A percentile compares a stretch with the other conserved stretches of the same genome.
These are phyloP conservation scores for Leptopilina myrica DNA, from an alignment of 2,888 invertebrate genomes.

Conservation along the genomic window DNA sequence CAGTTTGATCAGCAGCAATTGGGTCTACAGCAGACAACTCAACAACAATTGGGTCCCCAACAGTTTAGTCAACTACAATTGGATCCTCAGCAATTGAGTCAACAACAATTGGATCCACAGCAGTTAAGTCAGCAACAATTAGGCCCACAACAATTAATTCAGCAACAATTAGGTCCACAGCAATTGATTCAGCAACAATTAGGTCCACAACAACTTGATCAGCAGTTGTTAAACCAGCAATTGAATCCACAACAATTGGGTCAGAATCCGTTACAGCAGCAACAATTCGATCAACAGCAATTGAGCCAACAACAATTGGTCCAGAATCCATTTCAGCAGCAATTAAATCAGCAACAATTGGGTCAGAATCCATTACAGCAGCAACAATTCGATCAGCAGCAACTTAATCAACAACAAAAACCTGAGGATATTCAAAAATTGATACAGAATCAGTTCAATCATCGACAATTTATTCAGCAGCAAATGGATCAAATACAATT, in stretches of 20 bases:
- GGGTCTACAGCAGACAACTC: constrained; percentile 8
- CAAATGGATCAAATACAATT: too few species aligned
- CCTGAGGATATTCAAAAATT: too few species aligned
- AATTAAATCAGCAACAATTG: too few species aligned
- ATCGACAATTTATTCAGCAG: too few species aligned
- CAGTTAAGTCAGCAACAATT: constrained; percentile 58
- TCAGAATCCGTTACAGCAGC: neutral
- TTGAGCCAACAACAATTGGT: too few species aligned
- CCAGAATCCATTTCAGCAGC: too few species aligned
- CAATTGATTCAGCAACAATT: neutral
- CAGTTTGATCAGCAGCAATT: constrained; percentile 59
- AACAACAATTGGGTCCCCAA: neutral
- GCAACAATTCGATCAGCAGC: too few species aligned
- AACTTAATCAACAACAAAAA: too few species aligned
- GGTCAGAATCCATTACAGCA: too few species aligned
- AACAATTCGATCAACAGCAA: neutral
- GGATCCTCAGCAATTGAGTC: neutral
- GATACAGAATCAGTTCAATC: too few species aligned
- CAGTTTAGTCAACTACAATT: neutral
- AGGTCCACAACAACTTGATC: neutral
- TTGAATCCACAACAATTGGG: neutral
- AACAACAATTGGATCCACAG: neutral
- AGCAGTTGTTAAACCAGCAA: too few species aligned
- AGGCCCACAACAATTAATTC: neutral
- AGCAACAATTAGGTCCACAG: neutral